Conservation (phyloP, 1,140 invertebrate genomes). For the Arion vulgaris region DNA sequence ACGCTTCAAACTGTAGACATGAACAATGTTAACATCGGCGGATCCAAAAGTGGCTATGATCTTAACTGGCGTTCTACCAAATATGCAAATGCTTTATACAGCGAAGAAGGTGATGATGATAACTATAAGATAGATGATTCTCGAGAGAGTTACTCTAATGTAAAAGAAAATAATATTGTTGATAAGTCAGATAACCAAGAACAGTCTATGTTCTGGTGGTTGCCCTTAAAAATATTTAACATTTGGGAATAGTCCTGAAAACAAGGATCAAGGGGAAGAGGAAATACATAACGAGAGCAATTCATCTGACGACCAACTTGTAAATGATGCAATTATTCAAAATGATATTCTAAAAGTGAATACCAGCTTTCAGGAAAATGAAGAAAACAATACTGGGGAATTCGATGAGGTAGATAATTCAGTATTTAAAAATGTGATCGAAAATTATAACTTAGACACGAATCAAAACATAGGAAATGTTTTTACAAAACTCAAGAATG, state of each 20-base stretch:
- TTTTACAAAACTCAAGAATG: background rate
- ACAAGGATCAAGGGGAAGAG: background rate
- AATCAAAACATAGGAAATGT: background rate
- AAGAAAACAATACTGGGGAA: background rate
- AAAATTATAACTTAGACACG: background rate
- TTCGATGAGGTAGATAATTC: background rate
- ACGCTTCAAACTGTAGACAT: too few species aligned
- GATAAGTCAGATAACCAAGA: background rate
- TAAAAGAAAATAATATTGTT: background rate
- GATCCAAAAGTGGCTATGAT: background rate
- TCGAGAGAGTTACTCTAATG: background rate
- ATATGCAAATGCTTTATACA: background rate
- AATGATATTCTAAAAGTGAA: background rate
- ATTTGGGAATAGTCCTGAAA: background rate
- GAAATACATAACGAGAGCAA: background rate
- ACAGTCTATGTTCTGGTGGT: background rate
- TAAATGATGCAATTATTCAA: background rate
- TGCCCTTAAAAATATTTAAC: background rate
- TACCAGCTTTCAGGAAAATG: background rate
- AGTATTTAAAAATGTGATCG: background rate
- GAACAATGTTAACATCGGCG: too few species aligned
- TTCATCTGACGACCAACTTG: background rate
- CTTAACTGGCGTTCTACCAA: background rate
- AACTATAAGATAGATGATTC: background rate
- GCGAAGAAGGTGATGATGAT: background rate